phyloP scores from a whole-genome alignment of 2,113 vertebrate species.

The Oxyruncus cristatus region DNA sequence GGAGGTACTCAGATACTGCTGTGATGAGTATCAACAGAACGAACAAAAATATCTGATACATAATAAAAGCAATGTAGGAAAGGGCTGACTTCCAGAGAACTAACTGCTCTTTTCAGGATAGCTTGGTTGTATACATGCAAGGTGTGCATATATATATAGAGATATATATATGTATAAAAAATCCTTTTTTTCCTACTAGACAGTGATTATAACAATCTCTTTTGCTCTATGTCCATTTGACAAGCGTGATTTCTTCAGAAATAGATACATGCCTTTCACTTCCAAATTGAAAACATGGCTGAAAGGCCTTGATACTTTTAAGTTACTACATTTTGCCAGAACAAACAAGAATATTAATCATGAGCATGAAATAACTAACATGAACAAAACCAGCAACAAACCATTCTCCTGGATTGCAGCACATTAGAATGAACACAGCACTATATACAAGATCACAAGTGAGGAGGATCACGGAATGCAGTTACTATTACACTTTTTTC shows the following conservation, averaged over 20 bases:
- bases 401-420: not conserved
- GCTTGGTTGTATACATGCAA: not conserved
- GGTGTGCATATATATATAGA: not conserved
- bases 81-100: not conserved
- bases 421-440: not conserved
- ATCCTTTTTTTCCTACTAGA: not conserved
- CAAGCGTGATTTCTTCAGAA: not conserved
- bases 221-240: not conserved
- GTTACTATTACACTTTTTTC: not conserved
- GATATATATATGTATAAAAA: not conserved
- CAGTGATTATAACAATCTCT: not conserved
- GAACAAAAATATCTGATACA: not conserved
- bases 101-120: not conserved
- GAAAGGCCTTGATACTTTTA: not conserved
- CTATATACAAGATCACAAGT: not conserved
- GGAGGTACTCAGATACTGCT: conserved; percentile 15
- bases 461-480: not conserved
- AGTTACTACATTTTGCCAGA: not conserved
- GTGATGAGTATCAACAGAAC: conserved; percentile 39
- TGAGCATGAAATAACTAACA: not conserved
- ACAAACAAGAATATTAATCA: not conserved
- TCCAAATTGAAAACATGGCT: not conserved
- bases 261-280: not conserved
- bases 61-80: not conserved
- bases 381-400: not conserved